Evolutionary conservation across 1,140 invertebrate species (phyloP), one percentile per base, ranked within the genome.

Genomic region (Drosophila funebris): DNA sequence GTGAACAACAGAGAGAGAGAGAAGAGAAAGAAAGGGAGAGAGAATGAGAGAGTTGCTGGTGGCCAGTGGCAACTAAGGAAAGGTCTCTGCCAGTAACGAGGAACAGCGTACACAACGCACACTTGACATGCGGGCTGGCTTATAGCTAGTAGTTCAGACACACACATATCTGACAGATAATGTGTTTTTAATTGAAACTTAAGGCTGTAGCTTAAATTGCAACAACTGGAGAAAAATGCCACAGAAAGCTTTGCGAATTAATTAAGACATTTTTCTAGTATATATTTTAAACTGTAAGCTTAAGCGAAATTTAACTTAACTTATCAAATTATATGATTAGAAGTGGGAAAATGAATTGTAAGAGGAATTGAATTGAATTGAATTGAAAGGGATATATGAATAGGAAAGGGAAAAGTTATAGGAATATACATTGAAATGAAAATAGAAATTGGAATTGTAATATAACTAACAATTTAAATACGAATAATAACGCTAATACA

Each of bases 131-230:
- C 31, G 77, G 54, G 56, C 54, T 53, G 44, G 16, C 22, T 72
- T 57, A 56, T 24, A 31, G 14, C 52, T 24, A 20, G 11, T 24
- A 20, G 11, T 8, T 27, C 29, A 37, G 7, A 20, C 33, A 18
- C 41, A 18, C 31, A 64, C 33, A 46, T 18, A 46, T 62, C 39
- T 46, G 64, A n/a, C 43, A 74, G 79, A 72, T 87, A 87, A 84
- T 84, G 81, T 69, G 70, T 71, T 87, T 84, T 84, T 84, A 84
- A 84, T 84, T 84, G 77, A 87, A 84, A 87, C 57, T 73, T 62
- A 73, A 73, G 66, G 50, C 57, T 36, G 27, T 7, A 39, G 36
- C 46, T 70, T 24, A 54, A 52, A 41, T 20, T 50, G 48, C 36
- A 39, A 52, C 27, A 16, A 33, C 33, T 46, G 14, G 44, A 14